These are phyloP conservation scores for Caenorhabditis brenneri DNA, from an alignment of 1,140 invertebrate genomes.

Conservation along the genomic window DNA sequence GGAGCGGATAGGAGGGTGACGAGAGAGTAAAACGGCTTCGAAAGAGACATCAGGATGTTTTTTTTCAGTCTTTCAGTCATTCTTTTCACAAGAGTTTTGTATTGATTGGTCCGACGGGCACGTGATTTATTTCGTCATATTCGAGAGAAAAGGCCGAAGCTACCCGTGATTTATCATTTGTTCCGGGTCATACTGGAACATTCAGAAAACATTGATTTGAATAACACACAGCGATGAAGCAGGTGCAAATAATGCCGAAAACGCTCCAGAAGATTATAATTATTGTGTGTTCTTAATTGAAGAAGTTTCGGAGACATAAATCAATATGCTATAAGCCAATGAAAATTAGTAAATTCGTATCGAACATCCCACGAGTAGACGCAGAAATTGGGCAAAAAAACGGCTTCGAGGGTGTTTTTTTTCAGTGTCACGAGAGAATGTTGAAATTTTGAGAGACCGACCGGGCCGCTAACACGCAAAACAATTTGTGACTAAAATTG, in stretches of 20 bases:
- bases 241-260: too few species aligned
- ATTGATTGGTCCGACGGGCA: background rate
- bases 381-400: background rate
- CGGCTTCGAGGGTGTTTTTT: slow-evolving; percentile 12
- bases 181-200: background rate
- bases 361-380: background rate
- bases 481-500: background rate
- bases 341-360: background rate
- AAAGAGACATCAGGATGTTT: background rate
- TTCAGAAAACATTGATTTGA: too few species aligned
- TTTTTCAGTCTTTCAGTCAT: slow-evolving; percentile 1
- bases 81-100: background rate
- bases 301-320: too few species aligned
- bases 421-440: slow-evolving; percentile 3
- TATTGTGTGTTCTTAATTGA: too few species aligned
- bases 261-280: too few species aligned
- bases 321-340: too few species aligned
- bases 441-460: background rate
- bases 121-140: slow-evolving; percentile 14
- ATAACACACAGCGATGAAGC: too few species aligned
- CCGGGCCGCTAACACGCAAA: background rate
- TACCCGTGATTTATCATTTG: background rate
- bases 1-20: background rate
- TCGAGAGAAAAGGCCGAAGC: background rate
- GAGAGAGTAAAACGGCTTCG: slow-evolving; percentile 17